Conservation (phyloP, 2,797 vertebrate genomes). For the Pogoniulus pusillus region DNA sequence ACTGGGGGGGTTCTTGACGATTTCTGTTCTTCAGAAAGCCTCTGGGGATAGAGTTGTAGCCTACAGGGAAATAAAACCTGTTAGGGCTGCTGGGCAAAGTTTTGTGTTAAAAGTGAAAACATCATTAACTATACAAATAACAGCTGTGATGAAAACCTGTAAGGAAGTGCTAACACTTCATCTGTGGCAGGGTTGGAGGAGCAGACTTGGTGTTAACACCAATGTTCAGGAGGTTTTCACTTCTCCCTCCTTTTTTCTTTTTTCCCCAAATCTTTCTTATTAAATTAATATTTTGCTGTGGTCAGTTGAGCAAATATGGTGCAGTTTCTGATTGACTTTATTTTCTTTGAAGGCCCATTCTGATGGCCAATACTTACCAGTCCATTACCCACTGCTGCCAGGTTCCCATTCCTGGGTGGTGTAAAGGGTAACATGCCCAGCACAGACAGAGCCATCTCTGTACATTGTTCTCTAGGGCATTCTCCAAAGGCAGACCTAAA, state of each 20-base stretch:
- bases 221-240: neutral
- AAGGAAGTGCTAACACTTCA: neutral
- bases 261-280: neutral
- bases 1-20: constrained; percentile 43
- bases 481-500: neutral
- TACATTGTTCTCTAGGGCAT: neutral
- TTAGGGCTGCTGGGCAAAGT: neutral
- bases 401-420: neutral
- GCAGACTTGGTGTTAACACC: neutral
- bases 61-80: neutral
- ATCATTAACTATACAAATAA: neutral
- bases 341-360: neutral
- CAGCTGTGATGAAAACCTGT: neutral
- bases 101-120: constrained; percentile 45
- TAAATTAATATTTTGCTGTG: neutral
- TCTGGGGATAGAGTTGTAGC: neutral
- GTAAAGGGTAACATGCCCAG: neutral
- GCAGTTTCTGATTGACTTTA: neutral
- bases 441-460: neutral
- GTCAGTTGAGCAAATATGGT: neutral
- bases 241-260: neutral
- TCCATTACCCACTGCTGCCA: neutral
- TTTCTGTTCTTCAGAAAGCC: constrained; percentile 46
- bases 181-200: neutral
- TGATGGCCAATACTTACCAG: neutral